Evolutionary conservation across 2,113 vertebrate species (phyloP), one percentile per base, ranked within the genome.

Genomic region (Myotis lucifugus): DNA sequence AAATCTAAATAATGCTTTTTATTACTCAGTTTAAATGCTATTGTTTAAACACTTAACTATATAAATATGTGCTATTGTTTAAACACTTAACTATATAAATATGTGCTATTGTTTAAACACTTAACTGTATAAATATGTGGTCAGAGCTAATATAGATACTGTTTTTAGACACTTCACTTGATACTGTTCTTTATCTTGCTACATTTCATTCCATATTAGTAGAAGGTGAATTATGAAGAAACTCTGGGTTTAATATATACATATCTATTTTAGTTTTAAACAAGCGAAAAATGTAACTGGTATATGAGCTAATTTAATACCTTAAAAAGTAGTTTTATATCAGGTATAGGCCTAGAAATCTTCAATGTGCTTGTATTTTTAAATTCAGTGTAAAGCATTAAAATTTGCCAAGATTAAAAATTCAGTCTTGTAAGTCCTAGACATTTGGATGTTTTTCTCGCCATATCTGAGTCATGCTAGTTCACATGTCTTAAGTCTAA

Each of bases 1-100:
- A 92, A 96, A 88, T 32, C 7, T 89, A 92, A 97, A 90, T 0
- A 40, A 74, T 84, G 21, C 19, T 85, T 97, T 96, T 95, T 90
- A 94, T 94, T 87, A 74, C 61, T 88, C 50, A 79, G 78, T 86
- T 88, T 86, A 90, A 95, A 67, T 85, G 91, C 14, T 48, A 76
- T 90, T 86, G 32, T 92, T 95, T 74, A 95, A 96, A 93, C 34
- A 11, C 25, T 93, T 93, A 87, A 85, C 34, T 94, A 21, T 59
- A 93, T 92, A 54, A 37, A 79, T 86, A 76, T 54, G 40, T 90
- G 40, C 59, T 64, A 76, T 89, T 84, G 34, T 91, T 94, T 79
- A 95, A 96, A 94, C 27, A 11, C 25, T 93, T 93, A 88, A 85
- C 40, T 94, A 21, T 59, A 94, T 93, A 54, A 40, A 77, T 86